These are phyloP conservation scores for Schrankia costaestrigalis DNA, from an alignment of 2,888 invertebrate genomes.

Conservation along the genomic window DNA sequence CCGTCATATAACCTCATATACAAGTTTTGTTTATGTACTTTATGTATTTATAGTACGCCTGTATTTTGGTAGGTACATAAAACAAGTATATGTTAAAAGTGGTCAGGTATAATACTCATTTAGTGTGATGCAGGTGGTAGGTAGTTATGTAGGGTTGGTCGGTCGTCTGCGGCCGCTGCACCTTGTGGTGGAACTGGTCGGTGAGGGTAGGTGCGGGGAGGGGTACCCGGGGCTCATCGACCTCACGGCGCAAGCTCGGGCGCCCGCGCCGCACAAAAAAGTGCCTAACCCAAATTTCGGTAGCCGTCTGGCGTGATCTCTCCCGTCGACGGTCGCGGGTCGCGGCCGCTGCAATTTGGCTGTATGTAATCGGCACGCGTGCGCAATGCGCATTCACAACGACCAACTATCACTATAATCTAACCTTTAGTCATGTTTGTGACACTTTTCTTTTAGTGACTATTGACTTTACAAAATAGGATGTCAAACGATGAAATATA, in stretches of 20 bases:
- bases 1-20: too few relatives aligned
- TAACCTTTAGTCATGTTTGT: slow-evolving; percentile 27
- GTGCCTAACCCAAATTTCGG: slow-evolving; percentile 75
- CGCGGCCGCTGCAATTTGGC: slow-evolving; percentile 42
- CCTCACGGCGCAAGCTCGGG: slow-evolving; percentile 54
- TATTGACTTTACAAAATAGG: too few relatives aligned
- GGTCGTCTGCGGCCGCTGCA: slow-evolving; percentile 64
- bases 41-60: too few relatives aligned
- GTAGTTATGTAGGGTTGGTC: slow-evolving; percentile 74
- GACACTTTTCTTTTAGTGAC: slow-evolving; percentile 27
- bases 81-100: too few relatives aligned
- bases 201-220: slow-evolving; percentile 37
- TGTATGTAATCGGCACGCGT: slow-evolving; percentile 62
- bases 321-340: slow-evolving; percentile 34
- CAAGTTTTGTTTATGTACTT: too few relatives aligned
- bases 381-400: slow-evolving; percentile 32
- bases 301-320: slow-evolving; percentile 69
- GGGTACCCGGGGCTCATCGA: slow-evolving; percentile 63
- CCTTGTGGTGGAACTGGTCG: slow-evolving; percentile 76
- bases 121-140: slow-evolving; percentile 78
- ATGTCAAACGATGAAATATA: too few relatives aligned
- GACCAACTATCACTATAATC: slow-evolving; percentile 24
- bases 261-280: slow-evolving; percentile 67
- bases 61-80: too few relatives aligned
- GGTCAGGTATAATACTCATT: slow-evolving; percentile 54